phyloP scores from a whole-genome alignment of 2,113 vertebrate species.

The Trinectes maculatus region DNA sequence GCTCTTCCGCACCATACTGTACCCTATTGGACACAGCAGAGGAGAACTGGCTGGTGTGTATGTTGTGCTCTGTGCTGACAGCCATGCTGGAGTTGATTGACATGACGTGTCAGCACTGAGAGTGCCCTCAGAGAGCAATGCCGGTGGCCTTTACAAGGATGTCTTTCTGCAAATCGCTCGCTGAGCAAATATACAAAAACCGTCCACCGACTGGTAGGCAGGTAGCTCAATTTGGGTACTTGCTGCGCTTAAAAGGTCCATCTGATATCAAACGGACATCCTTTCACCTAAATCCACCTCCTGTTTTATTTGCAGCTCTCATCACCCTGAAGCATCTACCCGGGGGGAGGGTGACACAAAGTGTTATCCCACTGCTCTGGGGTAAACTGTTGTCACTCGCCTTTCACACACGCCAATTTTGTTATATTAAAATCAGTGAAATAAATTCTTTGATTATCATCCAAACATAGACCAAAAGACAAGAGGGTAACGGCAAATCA shows the following conservation, averaged over 20 bases:
- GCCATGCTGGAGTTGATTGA: constrained; percentile 72
- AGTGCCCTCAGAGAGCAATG: constrained; percentile 65
- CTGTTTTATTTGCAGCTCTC: constrained; percentile 1
- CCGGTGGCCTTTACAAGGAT: constrained; percentile 73
- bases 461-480: constrained; percentile 4
- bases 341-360: not conserved
- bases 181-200: constrained; percentile 75
- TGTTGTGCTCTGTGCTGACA: constrained; percentile 54
- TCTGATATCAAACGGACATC: constrained; percentile 29
- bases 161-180: constrained; percentile 75
- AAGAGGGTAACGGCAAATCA: constrained; percentile 29
- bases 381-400: too few species aligned
- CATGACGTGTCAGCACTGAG: constrained; percentile 68
- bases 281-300: not conserved
- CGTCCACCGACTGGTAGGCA: constrained; percentile 47
- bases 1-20: constrained; percentile 40
- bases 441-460: too few species aligned
- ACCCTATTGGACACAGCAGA: constrained; percentile 22
- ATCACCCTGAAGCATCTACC: constrained; percentile 1
- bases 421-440: too few species aligned
- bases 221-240: constrained; percentile 51
- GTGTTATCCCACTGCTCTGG: too few species aligned
- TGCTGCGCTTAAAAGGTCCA: constrained; percentile 32
- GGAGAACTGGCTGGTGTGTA: constrained; percentile 32
- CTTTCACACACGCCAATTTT: too few species aligned